A percentile compares a stretch with the other conserved stretches of the same genome.
phyloP scores from a whole-genome alignment of 2,797 vertebrate species.

The Setipinna tenuifilis region DNA sequence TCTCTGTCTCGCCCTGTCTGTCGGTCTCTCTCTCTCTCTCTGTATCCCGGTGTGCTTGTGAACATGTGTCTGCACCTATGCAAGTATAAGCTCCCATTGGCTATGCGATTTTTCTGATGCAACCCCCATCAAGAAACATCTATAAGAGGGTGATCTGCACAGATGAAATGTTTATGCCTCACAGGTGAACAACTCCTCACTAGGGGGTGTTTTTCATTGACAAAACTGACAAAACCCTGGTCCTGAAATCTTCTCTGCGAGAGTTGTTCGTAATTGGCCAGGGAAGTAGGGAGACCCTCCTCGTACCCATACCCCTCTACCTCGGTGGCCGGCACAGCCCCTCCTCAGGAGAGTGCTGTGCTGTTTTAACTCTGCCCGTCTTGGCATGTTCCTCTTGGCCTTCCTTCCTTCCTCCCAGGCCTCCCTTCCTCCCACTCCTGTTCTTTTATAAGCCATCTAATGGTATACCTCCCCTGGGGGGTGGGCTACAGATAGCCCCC shows the following conservation, averaged over 20 bases:
- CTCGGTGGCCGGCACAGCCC: no score
- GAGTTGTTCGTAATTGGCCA: no score
- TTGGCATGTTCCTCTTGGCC: constrained; percentile 53
- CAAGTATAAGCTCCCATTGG: neutral
- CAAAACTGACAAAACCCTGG: neutral
- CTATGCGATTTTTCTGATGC: neutral
- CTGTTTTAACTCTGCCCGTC: constrained; percentile 57
- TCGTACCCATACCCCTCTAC: no score
- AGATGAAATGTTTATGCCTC: neutral
- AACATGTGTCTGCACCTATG: neutral
- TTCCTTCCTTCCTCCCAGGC: constrained; percentile 41
- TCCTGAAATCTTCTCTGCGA: no score
- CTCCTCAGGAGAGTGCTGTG: constrained; percentile 40
- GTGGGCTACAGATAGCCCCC: constrained; percentile 42
- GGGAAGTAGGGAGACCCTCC: no score
- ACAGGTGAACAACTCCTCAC: neutral
- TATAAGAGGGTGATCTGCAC: neutral
- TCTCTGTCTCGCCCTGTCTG: constrained; percentile 2
- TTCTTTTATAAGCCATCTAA: constrained; percentile 33
- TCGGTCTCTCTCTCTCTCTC: neutral
- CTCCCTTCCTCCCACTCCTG: neutral
- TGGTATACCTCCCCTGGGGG: constrained; percentile 54
- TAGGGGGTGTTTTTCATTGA: neutral
- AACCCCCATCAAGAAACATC: neutral
- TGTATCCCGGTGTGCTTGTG: constrained; percentile 32